phyloP scores from a whole-genome alignment of 2,888 invertebrate species.

The Dicyrtoma fusca region DNA sequence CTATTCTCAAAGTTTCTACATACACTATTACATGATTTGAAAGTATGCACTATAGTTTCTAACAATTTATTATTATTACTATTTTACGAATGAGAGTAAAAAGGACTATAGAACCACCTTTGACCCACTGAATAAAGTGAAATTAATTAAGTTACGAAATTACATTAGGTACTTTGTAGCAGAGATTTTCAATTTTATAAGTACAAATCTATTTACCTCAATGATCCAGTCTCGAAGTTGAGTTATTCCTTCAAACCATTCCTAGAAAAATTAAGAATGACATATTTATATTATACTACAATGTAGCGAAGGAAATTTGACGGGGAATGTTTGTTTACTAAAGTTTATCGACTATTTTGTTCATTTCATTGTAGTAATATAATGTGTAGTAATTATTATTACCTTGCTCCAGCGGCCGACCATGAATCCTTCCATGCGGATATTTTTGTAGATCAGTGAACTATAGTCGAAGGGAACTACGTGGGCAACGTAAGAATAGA shows the following conservation, averaged over 20 bases:
- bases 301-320: slow-evolving; percentile 34
- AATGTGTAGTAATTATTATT: too few relatives aligned
- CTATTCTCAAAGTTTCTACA: too few relatives aligned
- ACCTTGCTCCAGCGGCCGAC: slow-evolving; percentile 19
- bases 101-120: too few relatives aligned
- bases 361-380: too few relatives aligned
- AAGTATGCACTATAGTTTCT: too few relatives aligned
- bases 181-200: not conserved
- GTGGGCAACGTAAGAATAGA: not conserved
- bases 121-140: too few relatives aligned
- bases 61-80: too few relatives aligned
- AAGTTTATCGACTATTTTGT: too few relatives aligned
- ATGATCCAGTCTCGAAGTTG: slow-evolving; percentile 58
- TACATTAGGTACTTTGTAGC: not conserved
- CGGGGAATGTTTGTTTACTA: too few relatives aligned
- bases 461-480: slow-evolving; percentile 33
- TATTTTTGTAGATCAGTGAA: slow-evolving; percentile 18
- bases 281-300: slow-evolving; percentile 64
- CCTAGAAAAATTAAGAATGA: slow-evolving; percentile 61
- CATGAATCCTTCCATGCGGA: slow-evolving; percentile 65
- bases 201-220: slow-evolving; percentile 34
- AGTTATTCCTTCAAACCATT: slow-evolving; percentile 68
- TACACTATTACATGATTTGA: too few relatives aligned
- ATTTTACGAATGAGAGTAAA: too few relatives aligned
- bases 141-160: too few relatives aligned